Base-by-base conservation (phyloP, 2,888 invertebrate genomes). In the Leptopilina drosophilae region DNA sequence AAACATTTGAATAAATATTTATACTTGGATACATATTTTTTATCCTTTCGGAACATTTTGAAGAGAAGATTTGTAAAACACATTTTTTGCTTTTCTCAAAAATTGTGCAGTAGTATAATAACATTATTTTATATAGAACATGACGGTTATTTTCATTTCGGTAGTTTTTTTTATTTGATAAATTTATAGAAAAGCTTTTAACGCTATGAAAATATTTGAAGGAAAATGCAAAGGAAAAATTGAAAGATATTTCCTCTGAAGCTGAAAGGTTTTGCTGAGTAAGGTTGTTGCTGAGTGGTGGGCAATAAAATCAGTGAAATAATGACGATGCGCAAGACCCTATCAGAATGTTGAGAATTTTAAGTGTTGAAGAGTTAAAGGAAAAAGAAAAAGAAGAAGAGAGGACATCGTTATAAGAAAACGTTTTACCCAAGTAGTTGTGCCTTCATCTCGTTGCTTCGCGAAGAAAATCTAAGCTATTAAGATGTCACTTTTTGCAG, bases 401-500 rank as follows among this genome's bases (percentile, higher is more conserved):
- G 69, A 8, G 26, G 49, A 69, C 69, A 69, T 20, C 53, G 59
- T 76, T 76, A 42, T 42, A 69, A 77, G 53, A 56, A 69, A 66
- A 62, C 67, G 59, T 59, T 56, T 77, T 69, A 77, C 69, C 69
- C 53, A 69, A 69, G 49, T 9, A 69, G 20, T 46, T 67, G 46
- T 14, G 46, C 14, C 64, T 75, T 12, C 11, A 46, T 59, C 11
- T 64, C 14, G 42, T 65, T 59, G 26, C 76, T 42, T 62, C n/a
- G 6, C 42, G 1, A 0, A 66, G 79, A 78, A 78, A 81, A 84
- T 85, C 82, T 77, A 66, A 78, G 82, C 83, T 86, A 86, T 85
- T 86, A 86, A 86, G 82, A 85, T 82, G 82, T 85, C 84, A 78
- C 79, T 76, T 73, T 69, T 69, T 69, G 69, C 53, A 46, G 20